These are phyloP conservation scores for Capromys pilorides DNA, from an alignment of 2,797 vertebrate species.

Conservation along the genomic window DNA sequence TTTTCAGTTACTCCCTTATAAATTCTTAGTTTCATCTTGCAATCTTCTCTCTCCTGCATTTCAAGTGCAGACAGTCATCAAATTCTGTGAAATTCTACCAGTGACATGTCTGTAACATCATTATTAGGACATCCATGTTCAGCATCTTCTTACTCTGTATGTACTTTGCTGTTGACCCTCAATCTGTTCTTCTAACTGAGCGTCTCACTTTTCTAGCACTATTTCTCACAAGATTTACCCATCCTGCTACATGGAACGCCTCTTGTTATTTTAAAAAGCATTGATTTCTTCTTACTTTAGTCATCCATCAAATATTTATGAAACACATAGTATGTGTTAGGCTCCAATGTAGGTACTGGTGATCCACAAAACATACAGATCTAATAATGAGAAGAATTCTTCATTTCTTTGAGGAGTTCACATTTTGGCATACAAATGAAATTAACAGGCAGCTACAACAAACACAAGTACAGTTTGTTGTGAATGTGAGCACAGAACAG, in stretches of 20 bases:
- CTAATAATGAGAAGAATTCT: background rate
- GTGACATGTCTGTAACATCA: background rate
- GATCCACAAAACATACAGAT: background rate
- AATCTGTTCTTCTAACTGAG: background rate
- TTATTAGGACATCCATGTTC: background rate
- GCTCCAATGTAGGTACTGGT: background rate
- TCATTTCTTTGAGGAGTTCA: constrained; percentile 16
- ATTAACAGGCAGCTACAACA: background rate
- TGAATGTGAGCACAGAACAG: background rate
- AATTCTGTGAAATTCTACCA: background rate
- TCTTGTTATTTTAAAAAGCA: constrained; percentile 9
- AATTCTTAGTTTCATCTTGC: background rate
- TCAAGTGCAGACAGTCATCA: background rate
- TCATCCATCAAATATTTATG: constrained; percentile 5
- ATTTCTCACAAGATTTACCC: background rate
- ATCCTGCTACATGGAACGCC: background rate
- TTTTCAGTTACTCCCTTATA: background rate
- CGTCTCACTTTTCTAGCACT: background rate
- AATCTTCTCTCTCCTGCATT: background rate
- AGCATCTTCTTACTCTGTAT: background rate
- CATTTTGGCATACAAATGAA: background rate
- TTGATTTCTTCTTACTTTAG: background rate
- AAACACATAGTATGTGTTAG: background rate
- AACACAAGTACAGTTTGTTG: background rate
- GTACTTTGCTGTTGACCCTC: background rate